Percentiles rank a stretch among this genome's conserved stretches.
These are phyloP conservation scores for Seira sanloemensis DNA, from an alignment of 2,888 invertebrate genomes.

Conservation along the genomic window DNA sequence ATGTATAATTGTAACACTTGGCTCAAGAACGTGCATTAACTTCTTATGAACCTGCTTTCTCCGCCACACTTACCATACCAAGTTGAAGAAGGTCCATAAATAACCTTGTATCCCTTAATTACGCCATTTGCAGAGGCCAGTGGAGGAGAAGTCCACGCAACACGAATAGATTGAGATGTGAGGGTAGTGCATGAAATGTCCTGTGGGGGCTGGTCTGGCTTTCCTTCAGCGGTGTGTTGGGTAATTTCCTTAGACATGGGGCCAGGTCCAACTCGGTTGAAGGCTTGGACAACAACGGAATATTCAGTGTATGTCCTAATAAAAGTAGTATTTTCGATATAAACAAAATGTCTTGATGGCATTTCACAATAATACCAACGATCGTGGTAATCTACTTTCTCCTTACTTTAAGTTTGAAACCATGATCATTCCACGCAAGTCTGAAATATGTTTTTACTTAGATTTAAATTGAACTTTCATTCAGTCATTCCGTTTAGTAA, in stretches of 20 bases:
- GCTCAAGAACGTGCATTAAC: neutral
- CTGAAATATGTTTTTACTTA: neutral
- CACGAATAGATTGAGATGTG: constrained; percentile 94
- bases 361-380: neutral
- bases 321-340: constrained; percentile 22
- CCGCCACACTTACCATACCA: constrained; percentile 90
- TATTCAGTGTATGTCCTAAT: constrained; percentile 93
- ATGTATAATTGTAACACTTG: neutral
- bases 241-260: constrained; percentile 92
- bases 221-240: constrained; percentile 96
- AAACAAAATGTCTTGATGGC: no score
- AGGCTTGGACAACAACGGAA: constrained; percentile 95
- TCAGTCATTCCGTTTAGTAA: no score
- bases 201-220: constrained; percentile 89
- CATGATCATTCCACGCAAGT: constrained; percentile 79
- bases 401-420: constrained; percentile 85
- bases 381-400: no score
- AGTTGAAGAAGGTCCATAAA: constrained; percentile 92
- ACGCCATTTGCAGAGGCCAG: constrained; percentile 94
- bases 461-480: no score
- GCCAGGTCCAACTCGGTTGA: constrained; percentile 95
- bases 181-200: constrained; percentile 94
- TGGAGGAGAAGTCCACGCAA: constrained; percentile 96
- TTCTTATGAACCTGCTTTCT: no score
- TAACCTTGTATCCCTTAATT: constrained; percentile 96